Percentiles rank a stretch among this genome's conserved stretches.
Conservation (phyloP, 2,113 vertebrate genomes). For the Coryphaenoides rupestris region DNA sequence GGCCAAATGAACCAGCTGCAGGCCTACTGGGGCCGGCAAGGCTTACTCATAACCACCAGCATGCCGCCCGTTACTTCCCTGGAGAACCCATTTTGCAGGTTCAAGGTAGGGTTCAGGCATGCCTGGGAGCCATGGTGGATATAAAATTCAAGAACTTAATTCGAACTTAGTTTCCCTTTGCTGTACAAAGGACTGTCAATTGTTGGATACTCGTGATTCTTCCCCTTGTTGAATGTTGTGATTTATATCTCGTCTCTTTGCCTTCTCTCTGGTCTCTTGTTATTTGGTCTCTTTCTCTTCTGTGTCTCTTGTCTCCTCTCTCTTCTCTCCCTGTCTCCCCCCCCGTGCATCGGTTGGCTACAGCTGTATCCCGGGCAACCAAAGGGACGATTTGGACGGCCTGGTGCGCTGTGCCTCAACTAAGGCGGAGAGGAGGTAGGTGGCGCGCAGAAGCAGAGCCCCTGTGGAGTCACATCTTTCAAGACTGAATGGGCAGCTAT, state of each 20-base stretch:
- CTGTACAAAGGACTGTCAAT: no score
- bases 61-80: constrained; percentile 87
- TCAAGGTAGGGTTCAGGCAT: constrained; percentile 94
- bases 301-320: no score
- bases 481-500: constrained; percentile 88
- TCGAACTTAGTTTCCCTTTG: no score
- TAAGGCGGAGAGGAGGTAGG: constrained; percentile 94
- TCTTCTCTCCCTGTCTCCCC: no score
- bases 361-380: constrained; percentile 86
- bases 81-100: constrained; percentile 96
- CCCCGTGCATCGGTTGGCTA: constrained; percentile 84
- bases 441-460: constrained; percentile 89
- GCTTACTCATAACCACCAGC: constrained; percentile 92
- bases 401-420: constrained; percentile 85
- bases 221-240: no score
- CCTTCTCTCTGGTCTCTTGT: no score
- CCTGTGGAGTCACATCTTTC: constrained; percentile 94
- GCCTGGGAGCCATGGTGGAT: background rate
- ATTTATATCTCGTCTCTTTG: no score
- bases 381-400: constrained; percentile 97
- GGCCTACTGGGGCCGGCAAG: constrained; percentile 97
- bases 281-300: no score
- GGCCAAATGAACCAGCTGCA: constrained; percentile 98
- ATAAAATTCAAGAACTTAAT: no score
- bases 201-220: no score